These are phyloP conservation scores for Sprattus sprattus DNA, from an alignment of 2,113 vertebrate genomes.

Conservation along the genomic window DNA sequence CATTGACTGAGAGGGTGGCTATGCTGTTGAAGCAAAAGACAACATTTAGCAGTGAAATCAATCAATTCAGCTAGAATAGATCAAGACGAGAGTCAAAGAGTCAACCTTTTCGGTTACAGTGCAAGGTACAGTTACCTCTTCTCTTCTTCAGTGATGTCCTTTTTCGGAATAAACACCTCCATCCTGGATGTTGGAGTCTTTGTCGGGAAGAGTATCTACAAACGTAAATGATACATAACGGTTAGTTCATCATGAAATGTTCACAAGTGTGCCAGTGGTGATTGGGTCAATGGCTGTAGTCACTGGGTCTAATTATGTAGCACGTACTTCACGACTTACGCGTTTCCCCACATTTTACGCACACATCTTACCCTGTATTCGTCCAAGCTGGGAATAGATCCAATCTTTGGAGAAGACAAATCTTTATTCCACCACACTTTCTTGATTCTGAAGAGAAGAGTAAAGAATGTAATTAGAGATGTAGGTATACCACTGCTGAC, in stretches of 20 bases:
- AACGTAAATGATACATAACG: neutral
- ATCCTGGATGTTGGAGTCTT: neutral
- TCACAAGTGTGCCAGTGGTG: neutral
- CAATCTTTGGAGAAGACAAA: slow-evolving; percentile 43
- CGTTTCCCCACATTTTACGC: too few relatives aligned
- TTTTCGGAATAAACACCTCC: neutral
- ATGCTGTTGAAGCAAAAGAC: slow-evolving; percentile 47
- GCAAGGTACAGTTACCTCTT: slow-evolving; percentile 40
- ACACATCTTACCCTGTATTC: neutral
- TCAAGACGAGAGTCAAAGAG: neutral
- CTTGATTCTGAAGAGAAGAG: slow-evolving; percentile 49
- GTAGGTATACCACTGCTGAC: too few relatives aligned
- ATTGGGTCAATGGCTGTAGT: neutral
- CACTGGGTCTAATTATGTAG: neutral
- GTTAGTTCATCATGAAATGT: neutral
- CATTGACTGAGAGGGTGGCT: slow-evolving; percentile 11
- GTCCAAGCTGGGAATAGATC: neutral
- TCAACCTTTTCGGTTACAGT: too few relatives aligned
- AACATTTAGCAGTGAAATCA: neutral
- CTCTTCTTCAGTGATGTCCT: slow-evolving; percentile 36
- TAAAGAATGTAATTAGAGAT: too few relatives aligned
- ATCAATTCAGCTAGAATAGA: neutral
- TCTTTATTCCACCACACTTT: slow-evolving; percentile 55
- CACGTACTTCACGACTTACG: too few relatives aligned
- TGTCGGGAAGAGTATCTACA: neutral